Conservation (phyloP, 2,113 vertebrate species). For the Lophochroa leadbeateri region DNA sequence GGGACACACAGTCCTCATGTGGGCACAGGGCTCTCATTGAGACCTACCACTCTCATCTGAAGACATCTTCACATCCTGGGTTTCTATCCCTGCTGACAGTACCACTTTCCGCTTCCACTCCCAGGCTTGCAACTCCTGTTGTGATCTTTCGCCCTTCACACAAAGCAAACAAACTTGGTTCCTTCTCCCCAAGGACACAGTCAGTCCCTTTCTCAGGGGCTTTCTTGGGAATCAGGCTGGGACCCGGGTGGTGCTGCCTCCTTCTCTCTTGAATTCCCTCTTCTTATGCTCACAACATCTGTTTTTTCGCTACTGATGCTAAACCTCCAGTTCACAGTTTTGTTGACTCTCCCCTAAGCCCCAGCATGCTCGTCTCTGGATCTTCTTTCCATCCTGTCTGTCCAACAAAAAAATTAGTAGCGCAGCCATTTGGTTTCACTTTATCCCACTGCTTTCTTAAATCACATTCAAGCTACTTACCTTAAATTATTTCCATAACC, state of each 20-base stretch:
- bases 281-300: background rate
- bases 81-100: background rate
- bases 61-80: accelerated
- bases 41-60: background rate
- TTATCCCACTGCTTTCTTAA: background rate
- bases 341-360: background rate
- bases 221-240: background rate
- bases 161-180: background rate
- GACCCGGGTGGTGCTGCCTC: background rate
- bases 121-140: background rate
- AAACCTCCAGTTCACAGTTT: background rate
- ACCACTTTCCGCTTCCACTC: background rate
- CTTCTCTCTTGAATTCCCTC: background rate
- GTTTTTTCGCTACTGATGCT: background rate
- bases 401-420: background rate
- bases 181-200: background rate
- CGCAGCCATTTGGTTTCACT: background rate
- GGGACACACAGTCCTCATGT: background rate
- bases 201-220: background rate
- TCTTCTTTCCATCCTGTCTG: background rate
- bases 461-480: background rate
- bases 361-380: background rate
- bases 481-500: background rate
- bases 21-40: background rate
- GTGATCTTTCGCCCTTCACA: background rate